Base-by-base conservation (phyloP, 2,113 vertebrate species). In the Zapus hudsonius region DNA sequence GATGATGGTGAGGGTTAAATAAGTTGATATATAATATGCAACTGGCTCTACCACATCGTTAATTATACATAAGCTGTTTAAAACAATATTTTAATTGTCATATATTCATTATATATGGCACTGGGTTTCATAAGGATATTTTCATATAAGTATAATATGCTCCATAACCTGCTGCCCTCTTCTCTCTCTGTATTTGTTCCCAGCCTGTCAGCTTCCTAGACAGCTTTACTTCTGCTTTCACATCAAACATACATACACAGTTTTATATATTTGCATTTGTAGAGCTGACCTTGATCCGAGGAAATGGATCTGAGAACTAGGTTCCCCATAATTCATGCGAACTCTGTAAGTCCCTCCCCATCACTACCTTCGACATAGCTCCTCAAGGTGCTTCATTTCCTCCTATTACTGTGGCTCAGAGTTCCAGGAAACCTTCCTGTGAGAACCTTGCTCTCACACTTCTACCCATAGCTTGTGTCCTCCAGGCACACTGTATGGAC, bases 391-490 rank as follows among this genome's bases (percentile, higher is more conserved):
- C 36, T 38, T 44, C 15, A 3, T 22, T 19, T 57, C 29, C 36
- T 7, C 38, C n/a, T 4, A 7, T 27, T 17, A 15, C 40, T 31
- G 16, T 17, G 42, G 22, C 1, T 17, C 20, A 5, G 91, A 33
- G 55, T 17, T 12, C n/a, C 42, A 16, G 27, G 12, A 23, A 73
- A 69, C 19, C 42, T 5, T 5, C 0, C 4, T 7, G 5, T 29
- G 29, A 15, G 38, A 25, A 19, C 83, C 16, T 5, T 36, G 52
- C 23, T 55, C 12, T n/a, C 2, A 17, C 80, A 31, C 2, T 15
- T 4, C 1, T 0, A 0, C 2, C 12, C 8, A 11, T 0, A 1
- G 1, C 13, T 1, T 1, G 15, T 5, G 0, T 59, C 47, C 44
- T 47, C 38, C 15, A 55, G 1, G 0, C 47, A 23, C 6, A 23